Percentiles rank a stretch among this genome's conserved stretches.
These are phyloP conservation scores for Ferrisia virgata DNA, from an alignment of 2,888 invertebrate genomes.

Conservation along the genomic window DNA sequence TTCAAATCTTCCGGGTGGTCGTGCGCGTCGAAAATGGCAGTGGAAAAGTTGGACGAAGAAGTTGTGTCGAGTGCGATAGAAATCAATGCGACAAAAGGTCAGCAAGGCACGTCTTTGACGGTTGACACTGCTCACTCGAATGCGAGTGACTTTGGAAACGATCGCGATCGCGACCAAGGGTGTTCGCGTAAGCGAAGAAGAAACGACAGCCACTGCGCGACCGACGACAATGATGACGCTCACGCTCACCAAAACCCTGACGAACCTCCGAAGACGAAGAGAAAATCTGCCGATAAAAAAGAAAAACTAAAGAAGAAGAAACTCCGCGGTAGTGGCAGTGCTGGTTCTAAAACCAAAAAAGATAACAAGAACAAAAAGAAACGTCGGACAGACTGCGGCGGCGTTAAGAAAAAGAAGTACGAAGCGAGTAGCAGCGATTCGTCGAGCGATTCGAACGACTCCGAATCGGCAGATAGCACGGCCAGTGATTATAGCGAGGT, in stretches of 20 bases:
- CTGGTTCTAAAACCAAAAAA: constrained; percentile 6
- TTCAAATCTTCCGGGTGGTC: too few species aligned
- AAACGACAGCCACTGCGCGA: not conserved
- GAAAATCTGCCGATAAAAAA: not conserved
- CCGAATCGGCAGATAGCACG: not conserved
- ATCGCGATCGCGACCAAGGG: not conserved
- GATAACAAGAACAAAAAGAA: constrained; percentile 6
- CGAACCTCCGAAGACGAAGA: not conserved
- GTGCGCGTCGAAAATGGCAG: too few species aligned
- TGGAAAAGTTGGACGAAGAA: constrained; percentile 19
- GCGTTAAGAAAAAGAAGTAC: not conserved
- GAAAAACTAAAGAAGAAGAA: not conserved
- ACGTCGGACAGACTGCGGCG: not conserved
- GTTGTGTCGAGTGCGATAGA: too few species aligned
- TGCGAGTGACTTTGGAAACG: not conserved
- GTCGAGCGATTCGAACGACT: constrained; percentile 5
- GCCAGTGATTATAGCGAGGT: not conserved
- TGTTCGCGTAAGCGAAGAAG: not conserved
- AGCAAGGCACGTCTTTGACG: too few species aligned
- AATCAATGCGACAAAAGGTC: too few species aligned
- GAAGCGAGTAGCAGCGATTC: constrained; percentile 1
- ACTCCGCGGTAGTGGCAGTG: not conserved
- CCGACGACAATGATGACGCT: not conserved
- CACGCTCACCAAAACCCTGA: not conserved
- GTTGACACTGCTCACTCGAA: not conserved